A percentile compares a stretch with the other conserved stretches of the same genome.
Evolutionary conservation across 2,888 invertebrate species (phyloP).

Genomic region (Heliconius ismenius): DNA sequence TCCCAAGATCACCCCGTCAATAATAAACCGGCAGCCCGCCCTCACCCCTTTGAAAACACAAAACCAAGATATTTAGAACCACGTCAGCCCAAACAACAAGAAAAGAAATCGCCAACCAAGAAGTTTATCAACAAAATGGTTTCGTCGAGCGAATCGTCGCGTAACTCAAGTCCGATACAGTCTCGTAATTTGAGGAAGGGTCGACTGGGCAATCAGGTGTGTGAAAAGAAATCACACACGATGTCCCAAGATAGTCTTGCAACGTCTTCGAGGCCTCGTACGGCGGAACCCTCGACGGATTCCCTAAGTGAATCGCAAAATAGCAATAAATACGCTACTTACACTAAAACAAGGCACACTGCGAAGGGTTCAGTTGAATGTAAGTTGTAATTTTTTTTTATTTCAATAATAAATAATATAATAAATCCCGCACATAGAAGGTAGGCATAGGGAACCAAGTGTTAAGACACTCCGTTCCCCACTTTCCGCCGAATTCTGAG

Average conservation of each 20-base stretch:
- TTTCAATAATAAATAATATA: background rate
- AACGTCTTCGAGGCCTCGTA: constrained; percentile 68
- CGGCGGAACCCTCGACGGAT: constrained; percentile 76
- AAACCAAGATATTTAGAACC: constrained; percentile 86
- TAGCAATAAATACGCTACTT: constrained; percentile 70
- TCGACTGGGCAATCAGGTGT: constrained; percentile 58
- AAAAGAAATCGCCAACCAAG: constrained; percentile 56
- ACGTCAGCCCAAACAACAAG: constrained; percentile 53
- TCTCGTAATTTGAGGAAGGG: constrained; percentile 61
- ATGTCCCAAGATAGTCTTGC: constrained; percentile 79
- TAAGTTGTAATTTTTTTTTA: constrained; percentile 51
- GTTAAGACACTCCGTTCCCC: too few relatives aligned
- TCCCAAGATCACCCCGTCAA: constrained; percentile 52
- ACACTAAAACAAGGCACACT: constrained; percentile 63
- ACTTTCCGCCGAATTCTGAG: too few relatives aligned
- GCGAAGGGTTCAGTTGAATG: constrained; percentile 59
- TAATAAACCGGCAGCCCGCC: constrained; percentile 40
- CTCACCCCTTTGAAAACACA: constrained; percentile 61
- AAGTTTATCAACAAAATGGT: constrained; percentile 74
- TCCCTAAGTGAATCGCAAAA: constrained; percentile 69
- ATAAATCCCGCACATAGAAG: too few relatives aligned
- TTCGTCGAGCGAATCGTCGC: constrained; percentile 85
- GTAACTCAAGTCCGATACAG: constrained; percentile 85
- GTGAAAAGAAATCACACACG: constrained; percentile 61
- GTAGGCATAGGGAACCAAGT: too few relatives aligned